Evolutionary conservation across 2,888 invertebrate species (phyloP), one percentile per base, ranked within the genome.

Genomic region (Emmelina monodactyla): DNA sequence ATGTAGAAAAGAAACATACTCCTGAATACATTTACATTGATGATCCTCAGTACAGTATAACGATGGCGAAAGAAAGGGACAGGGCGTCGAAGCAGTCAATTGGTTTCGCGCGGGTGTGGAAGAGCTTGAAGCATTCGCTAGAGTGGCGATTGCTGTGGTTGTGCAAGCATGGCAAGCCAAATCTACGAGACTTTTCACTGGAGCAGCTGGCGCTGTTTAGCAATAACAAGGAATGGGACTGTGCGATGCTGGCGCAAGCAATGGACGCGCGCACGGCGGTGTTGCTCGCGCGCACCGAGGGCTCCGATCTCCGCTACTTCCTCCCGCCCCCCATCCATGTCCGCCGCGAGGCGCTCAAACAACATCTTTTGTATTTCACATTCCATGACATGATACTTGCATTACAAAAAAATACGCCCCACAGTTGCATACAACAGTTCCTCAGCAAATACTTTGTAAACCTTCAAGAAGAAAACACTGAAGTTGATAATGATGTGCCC

Each of bases 201-300:
- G 76, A 83, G 33, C 83, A 85, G 39, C 67, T 91, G 11, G 85
- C 87, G 1, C 76, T 82, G 19, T 83, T 89, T 44, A 86, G 85
- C 55, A 83, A 86, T 52, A 80, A 89, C 11, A 86, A 86, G 62
- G 71, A 69, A 38, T 85, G 85, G 85, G 84, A 91, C 49, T 91
- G 85, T 54, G 72, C 82, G 34, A 86, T 89, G 51, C 80, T 94
- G 39, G 91, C 94, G 3, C 91, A 92, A 67, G 87, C 89, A 43
- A 83, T 91, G 47, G 89, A 92, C 69, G 83, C 85, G 31, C 80
- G 84, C 45, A 92, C 92, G 0, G 88, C 91, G 2, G 85, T 92
- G 1, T 85, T 88, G 2, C 73, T 95, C 33, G 93, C 94, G 0
- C 81, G 93, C 46, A 85, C 86, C 2, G 64, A 73, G 25, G 84